Conservation (phyloP, 2,797 vertebrate species). For the Myotis findleyi region DNA sequence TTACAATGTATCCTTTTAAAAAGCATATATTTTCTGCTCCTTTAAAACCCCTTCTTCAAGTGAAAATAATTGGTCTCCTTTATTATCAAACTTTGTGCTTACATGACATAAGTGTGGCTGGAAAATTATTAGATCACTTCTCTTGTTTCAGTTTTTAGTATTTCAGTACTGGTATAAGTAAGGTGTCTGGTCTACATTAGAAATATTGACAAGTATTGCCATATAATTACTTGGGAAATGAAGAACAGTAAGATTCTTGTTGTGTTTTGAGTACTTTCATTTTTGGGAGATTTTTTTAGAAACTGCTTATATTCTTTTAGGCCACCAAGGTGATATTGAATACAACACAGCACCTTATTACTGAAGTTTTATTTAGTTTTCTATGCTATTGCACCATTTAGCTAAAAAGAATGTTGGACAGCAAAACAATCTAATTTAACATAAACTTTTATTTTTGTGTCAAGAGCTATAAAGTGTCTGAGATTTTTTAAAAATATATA, state of each 20-base stretch:
- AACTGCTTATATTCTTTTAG: not conserved
- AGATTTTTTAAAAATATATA: not conserved
- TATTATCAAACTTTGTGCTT: not conserved
- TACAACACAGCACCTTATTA: not conserved
- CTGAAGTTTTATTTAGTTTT: not conserved
- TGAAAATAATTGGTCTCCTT: not conserved
- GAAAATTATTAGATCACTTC: not conserved
- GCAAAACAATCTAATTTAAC: not conserved
- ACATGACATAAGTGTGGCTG: not conserved
- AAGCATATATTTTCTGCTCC: not conserved
- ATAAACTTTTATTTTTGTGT: conserved; percentile 1
- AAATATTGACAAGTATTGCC: not conserved
- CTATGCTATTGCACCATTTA: not conserved
- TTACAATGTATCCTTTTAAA: not conserved
- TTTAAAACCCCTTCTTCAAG: conserved; percentile 12
- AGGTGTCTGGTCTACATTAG: not conserved
- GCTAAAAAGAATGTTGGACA: not conserved
- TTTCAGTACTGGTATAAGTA: not conserved
- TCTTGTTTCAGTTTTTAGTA: not conserved
- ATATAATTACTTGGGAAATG: not conserved
- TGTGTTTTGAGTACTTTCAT: conserved; percentile 6
- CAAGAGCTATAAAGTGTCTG: not conserved
- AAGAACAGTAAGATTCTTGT: not conserved
- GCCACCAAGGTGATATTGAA: not conserved
- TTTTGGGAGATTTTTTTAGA: not conserved